Base-by-base conservation (phyloP, 2,888 invertebrate genomes). In the Penaeus monodon region DNA sequence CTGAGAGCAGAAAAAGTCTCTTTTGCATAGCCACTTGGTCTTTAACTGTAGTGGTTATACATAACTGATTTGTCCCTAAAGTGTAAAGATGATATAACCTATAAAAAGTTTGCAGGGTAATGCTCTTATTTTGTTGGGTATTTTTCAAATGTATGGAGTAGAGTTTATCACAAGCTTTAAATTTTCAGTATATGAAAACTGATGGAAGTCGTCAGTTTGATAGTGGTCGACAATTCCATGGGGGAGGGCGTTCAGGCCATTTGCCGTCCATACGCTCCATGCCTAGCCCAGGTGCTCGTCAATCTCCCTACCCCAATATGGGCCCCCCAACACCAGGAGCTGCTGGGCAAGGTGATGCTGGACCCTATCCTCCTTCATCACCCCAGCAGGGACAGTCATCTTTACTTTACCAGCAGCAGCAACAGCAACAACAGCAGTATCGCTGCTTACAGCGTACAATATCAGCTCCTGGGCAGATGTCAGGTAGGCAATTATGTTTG, bases 391-490 rank as follows among this genome's bases (percentile, higher is more conserved):
- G 84, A 17, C 89, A 85, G 29, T 33, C 73, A 33, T 76, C 77
- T 8, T 57, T 77, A 64, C 77, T 86, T 38, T 84, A 84, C 66
- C 86, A 86, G 44, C 84, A 78, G n/a, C 84, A 76, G 66, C 84
- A 49, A 24, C 79, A 44, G 49, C 84, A 79, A 44, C 70, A 70
- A 24, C 82, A 70, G n/a, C 63, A 73, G 29, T 22, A 14, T 20
- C 14, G 57, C 57, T 57, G 57, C 57, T 65, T 89, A 22, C 84
- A 80, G 66, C 63, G 89, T 70, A 65, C 86, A 29, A 86, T 88
- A 73, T 88, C 88, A 49, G 88, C 88, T 29, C 88, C 85, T 27
- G 89, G 84, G n/a, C 86, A 84, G 78, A 89, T 89, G 78, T 33
- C 88, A 88, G 88, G 88, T 88, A 88, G 65, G 83, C 57, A 63